Percentiles rank a stretch among this genome's conserved stretches.
Conservation (phyloP, 2,797 vertebrate species). For the Helarctos malayanus region DNA sequence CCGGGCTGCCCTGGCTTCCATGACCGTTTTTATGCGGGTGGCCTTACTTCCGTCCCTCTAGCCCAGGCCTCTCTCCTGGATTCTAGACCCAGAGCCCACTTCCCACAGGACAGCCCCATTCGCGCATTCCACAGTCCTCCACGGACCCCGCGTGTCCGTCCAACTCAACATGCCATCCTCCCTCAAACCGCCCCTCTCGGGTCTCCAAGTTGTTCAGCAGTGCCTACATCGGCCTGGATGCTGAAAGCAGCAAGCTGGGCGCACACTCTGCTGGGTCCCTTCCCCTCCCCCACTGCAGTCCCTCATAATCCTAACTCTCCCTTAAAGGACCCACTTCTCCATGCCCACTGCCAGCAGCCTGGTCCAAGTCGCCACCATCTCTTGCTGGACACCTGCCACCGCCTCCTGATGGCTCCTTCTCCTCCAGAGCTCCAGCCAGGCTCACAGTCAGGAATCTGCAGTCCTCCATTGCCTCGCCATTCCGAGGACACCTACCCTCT, state of each 20-base stretch:
- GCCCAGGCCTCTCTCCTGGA: neutral
- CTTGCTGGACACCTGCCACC: slow-evolving; percentile 35
- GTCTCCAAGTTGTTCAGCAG: neutral
- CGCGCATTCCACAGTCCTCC: neutral
- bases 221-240: neutral
- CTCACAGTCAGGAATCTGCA: neutral
- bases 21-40: neutral
- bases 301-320: neutral
- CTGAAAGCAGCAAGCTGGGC: neutral
- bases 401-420: slow-evolving; percentile 67
- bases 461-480: neutral
- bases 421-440: slow-evolving; percentile 39
- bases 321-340: neutral
- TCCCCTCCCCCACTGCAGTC: slow-evolving; percentile 17
- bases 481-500: neutral
- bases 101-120: neutral
- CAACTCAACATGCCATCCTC: neutral
- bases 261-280: neutral
- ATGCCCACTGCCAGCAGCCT: slow-evolving; percentile 70
- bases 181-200: neutral
- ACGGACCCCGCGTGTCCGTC: neutral
- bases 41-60: neutral
- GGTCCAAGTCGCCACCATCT: slow-evolving; percentile 63
- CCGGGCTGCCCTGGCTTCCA: accelerated
- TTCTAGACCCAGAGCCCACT: neutral